Conservation (phyloP, 1,140 invertebrate species). For the Aphelinus certus region DNA sequence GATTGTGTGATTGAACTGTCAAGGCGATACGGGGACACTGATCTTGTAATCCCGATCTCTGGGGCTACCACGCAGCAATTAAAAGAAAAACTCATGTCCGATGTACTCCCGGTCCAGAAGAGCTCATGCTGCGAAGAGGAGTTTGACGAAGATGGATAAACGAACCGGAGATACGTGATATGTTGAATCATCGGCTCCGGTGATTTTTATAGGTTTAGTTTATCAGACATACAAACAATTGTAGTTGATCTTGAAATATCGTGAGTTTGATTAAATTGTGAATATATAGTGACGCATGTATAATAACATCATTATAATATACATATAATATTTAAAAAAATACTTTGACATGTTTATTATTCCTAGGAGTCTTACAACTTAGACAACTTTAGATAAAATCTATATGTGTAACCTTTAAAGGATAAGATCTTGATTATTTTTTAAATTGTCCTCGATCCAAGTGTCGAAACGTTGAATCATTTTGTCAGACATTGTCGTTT, state of each 20-base stretch:
- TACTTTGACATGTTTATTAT: no score
- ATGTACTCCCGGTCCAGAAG: constrained; percentile 16
- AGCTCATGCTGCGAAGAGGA: neutral
- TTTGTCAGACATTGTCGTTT: constrained; percentile 68
- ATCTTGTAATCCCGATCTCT: constrained; percentile 10
- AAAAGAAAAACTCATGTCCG: constrained; percentile 18
- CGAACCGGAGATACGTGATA: no score
- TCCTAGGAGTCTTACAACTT: no score
- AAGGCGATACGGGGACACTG: constrained; percentile 18
- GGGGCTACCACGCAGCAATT: constrained; percentile 34
- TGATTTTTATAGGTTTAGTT: no score
- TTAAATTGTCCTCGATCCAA: constrained; percentile 39
- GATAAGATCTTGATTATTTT: neutral
- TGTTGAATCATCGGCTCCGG: no score
- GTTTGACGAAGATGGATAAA: no score
- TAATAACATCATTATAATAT: no score
- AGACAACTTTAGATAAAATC: neutral
- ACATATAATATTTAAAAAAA: no score
- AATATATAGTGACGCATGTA: no score
- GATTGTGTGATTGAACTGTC: constrained; percentile 41
- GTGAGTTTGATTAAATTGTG: no score
- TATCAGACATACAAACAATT: no score
- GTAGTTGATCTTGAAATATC: no score
- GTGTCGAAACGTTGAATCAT: constrained; percentile 60
- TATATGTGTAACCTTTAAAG: neutral